These are phyloP conservation scores for Sarcophaga subvicina DNA, from an alignment of 2,888 invertebrate genomes.

Conservation along the genomic window DNA sequence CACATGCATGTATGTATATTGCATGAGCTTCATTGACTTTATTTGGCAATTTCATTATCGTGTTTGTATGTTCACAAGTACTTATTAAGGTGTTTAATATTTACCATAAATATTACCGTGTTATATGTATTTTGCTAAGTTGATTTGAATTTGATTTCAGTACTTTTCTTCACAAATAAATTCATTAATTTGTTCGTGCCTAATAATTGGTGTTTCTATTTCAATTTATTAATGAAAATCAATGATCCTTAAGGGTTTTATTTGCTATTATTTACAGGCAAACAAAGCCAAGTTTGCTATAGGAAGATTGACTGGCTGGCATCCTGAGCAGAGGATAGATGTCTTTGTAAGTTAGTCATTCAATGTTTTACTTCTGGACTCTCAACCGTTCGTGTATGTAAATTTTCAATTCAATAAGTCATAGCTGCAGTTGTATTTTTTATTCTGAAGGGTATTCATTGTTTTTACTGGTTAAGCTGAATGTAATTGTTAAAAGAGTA, in stretches of 20 bases:
- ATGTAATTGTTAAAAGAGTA: too few species aligned
- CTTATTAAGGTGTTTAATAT: constrained; percentile 33
- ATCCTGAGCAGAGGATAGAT: too few species aligned
- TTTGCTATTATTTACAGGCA: constrained; percentile 54
- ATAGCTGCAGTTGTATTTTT: too few species aligned
- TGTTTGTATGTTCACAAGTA: too few species aligned
- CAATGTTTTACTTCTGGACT: too few species aligned
- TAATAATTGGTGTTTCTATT: constrained; percentile 16
- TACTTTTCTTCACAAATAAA: constrained; percentile 6
- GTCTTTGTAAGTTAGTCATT: too few species aligned
- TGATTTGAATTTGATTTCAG: background rate
- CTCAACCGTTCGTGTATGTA: too few species aligned
- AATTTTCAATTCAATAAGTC: too few species aligned
- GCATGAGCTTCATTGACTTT: background rate
- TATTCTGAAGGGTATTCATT: too few species aligned
- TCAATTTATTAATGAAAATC: constrained; percentile 58
- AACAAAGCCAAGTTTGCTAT: background rate
- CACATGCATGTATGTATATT: background rate
- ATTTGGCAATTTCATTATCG: background rate
- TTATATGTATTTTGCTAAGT: constrained; percentile 13
- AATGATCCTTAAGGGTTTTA: constrained; percentile 61
- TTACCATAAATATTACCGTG: constrained; percentile 3
- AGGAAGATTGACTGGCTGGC: too few species aligned
- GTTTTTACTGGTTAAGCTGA: too few species aligned
- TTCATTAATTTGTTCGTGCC: constrained; percentile 35